Conservation (phyloP, 1,140 invertebrate species). For the Asbolus verrucosus region DNA sequence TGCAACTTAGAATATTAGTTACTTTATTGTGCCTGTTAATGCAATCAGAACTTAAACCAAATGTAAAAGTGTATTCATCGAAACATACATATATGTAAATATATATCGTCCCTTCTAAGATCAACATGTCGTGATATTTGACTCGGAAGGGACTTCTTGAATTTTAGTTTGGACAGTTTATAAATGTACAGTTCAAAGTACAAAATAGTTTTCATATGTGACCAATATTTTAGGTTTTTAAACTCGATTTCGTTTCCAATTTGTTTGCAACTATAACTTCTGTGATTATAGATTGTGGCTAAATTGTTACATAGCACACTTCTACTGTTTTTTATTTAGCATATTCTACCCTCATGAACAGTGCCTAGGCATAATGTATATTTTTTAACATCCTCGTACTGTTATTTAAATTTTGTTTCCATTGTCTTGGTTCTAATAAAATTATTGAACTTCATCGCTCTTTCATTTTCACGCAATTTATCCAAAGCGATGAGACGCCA, state of each 20-base stretch:
- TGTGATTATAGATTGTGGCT: slow-evolving; percentile 62
- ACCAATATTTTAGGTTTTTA: slow-evolving; percentile 53
- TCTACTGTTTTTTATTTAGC: slow-evolving; percentile 53
- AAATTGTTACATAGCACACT: slow-evolving; percentile 57
- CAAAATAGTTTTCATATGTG: slow-evolving; percentile 58
- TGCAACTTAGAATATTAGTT: slow-evolving; percentile 56
- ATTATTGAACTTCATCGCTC: slow-evolving; percentile 37
- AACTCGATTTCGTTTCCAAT: slow-evolving; percentile 35
- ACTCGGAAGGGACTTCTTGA: slow-evolving; percentile 42
- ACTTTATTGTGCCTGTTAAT: slow-evolving; percentile 63
- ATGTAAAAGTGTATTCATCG: slow-evolving; percentile 55
- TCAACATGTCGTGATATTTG: slow-evolving; percentile 48
- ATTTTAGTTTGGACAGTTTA: slow-evolving; percentile 48
- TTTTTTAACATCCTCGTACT: slow-evolving; percentile 61
- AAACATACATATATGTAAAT: slow-evolving; percentile 50
- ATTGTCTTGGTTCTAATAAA: slow-evolving; percentile 60
- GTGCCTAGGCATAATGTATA: slow-evolving; percentile 63
- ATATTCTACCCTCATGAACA: slow-evolving; percentile 57
- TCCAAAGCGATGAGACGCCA: no score
- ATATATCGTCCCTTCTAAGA: slow-evolving; percentile 46
- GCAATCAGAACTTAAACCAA: slow-evolving; percentile 57
- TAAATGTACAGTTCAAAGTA: slow-evolving; percentile 54
- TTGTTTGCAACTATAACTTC: slow-evolving; percentile 59
- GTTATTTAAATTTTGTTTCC: slow-evolving; percentile 57
- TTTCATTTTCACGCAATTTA: not conserved